Conservation (phyloP, 2,888 invertebrate species). For the Chaitophorus viminalis region DNA sequence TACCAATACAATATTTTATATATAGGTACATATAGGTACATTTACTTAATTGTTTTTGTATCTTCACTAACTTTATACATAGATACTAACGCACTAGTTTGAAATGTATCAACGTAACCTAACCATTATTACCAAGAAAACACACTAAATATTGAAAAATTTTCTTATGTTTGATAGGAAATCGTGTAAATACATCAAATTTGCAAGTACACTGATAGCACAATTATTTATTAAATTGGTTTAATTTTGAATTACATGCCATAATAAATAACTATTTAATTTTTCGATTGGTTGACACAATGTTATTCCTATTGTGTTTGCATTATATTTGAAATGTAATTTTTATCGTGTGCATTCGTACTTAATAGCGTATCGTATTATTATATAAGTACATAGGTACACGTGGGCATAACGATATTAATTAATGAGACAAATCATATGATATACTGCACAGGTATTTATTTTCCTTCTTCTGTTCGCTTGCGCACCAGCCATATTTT, state of each 20-base stretch:
- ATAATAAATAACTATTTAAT: neutral
- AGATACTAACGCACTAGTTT: neutral
- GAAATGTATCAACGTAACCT: neutral
- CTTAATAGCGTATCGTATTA: neutral
- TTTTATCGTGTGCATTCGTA: neutral
- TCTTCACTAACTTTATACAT: neutral
- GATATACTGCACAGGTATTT: neutral
- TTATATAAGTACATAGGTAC: neutral
- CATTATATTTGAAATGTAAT: neutral
- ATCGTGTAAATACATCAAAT: neutral
- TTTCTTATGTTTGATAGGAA: neutral
- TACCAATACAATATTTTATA: neutral
- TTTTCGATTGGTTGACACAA: neutral
- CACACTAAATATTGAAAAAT: no score
- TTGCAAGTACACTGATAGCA: neutral
- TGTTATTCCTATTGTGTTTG: neutral
- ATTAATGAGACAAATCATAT: neutral
- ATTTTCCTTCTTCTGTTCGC: conserved; percentile 1
- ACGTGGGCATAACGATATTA: neutral
- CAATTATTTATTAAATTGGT: neutral
- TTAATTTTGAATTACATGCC: neutral
- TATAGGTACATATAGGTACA: no score
- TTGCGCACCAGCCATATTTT: conserved; percentile 1
- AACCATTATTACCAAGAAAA: no score
- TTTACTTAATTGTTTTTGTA: neutral